Percentiles rank a stretch among this genome's conserved stretches.
Evolutionary conservation across 1,140 invertebrate genomes (phyloP).

Genomic region (Telenomus remus): DNA sequence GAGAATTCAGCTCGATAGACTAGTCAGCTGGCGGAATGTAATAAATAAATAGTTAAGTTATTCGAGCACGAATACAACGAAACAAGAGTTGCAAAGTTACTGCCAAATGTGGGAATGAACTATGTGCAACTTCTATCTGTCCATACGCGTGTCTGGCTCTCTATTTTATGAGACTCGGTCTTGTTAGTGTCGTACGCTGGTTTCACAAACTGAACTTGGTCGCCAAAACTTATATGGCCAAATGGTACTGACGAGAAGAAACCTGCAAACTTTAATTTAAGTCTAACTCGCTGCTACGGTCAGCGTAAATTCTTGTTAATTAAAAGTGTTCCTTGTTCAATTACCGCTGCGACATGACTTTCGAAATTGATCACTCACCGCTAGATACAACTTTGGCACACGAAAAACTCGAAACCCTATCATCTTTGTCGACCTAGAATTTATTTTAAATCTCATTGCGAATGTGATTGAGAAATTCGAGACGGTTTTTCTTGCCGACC

Average conservation of each 20-base stretch:
- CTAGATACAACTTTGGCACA: too few relatives aligned
- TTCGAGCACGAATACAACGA: conserved; percentile 44
- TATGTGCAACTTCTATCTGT: conserved; percentile 53
- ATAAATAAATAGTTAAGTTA: conserved; percentile 22
- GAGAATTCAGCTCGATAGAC: too few relatives aligned
- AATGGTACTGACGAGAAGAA: conserved; percentile 37
- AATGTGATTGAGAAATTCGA: conserved; percentile 30
- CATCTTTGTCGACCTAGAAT: too few relatives aligned
- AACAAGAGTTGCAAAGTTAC: conserved; percentile 50
- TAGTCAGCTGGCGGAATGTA: conserved; percentile 12
- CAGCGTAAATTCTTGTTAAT: conserved; percentile 20
- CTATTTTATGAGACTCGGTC: conserved; percentile 44
- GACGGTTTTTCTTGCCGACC: conserved; percentile 14
- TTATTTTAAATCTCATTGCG: conserved; percentile 5
- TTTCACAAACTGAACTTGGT: conserved; percentile 47
- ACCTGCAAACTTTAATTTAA: conserved; percentile 36
- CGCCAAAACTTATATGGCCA: conserved; percentile 38
- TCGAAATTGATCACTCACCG: too few relatives aligned
- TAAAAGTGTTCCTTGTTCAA: conserved; percentile 17
- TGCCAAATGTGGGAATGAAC: conserved; percentile 50
- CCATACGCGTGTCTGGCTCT: conserved; percentile 25
- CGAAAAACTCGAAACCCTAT: too few relatives aligned
- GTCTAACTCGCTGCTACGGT: conserved; percentile 8
- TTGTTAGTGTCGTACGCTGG: conserved; percentile 51
- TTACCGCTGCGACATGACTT: background rate